phyloP scores from a whole-genome alignment of 1,140 invertebrate species.

The Lucilia sericata region DNA sequence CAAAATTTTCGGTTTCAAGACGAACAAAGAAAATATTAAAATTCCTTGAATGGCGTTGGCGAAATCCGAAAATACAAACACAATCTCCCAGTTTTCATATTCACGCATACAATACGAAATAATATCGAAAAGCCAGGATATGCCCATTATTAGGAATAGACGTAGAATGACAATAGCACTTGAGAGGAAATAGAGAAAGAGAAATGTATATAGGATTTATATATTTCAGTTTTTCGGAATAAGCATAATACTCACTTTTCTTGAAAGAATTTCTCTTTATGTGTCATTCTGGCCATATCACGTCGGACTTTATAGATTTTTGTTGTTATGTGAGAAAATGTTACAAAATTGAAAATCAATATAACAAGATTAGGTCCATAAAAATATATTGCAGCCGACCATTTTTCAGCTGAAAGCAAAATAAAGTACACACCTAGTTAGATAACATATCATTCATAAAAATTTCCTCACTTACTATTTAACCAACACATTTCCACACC shows the following conservation, averaged over 20 bases:
- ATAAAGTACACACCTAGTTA: no score
- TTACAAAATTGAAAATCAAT: conserved; percentile 74
- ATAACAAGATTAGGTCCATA: conserved; percentile 78
- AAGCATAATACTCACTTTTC: conserved; percentile 23
- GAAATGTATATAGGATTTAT: no score
- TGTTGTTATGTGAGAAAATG: conserved; percentile 77
- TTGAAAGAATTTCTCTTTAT: conserved; percentile 64
- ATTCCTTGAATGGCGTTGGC: conserved; percentile 72
- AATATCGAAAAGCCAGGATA: conserved; percentile 79
- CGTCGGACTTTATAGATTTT: conserved; percentile 73
- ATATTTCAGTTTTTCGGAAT: no score
- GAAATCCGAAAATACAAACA: conserved; percentile 72
- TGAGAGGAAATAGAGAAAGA: conserved; percentile 53
- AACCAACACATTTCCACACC: conserved; percentile 72
- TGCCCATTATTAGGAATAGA: conserved; percentile 80
- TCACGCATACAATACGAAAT: conserved; percentile 72
- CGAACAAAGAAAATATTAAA: conserved; percentile 74
- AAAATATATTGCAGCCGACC: conserved; percentile 75
- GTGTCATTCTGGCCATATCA: conserved; percentile 71
- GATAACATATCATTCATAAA: no score
- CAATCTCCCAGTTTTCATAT: conserved; percentile 59
- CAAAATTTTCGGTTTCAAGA: conserved; percentile 69
- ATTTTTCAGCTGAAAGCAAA: conserved; percentile 18
- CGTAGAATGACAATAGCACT: conserved; percentile 79
- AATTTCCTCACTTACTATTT: conserved; percentile 65